Percentiles rank a stretch among this genome's conserved stretches.
Evolutionary conservation across 2,797 vertebrate genomes (phyloP).

Genomic region (Sebastiscus albofasciatus): DNA sequence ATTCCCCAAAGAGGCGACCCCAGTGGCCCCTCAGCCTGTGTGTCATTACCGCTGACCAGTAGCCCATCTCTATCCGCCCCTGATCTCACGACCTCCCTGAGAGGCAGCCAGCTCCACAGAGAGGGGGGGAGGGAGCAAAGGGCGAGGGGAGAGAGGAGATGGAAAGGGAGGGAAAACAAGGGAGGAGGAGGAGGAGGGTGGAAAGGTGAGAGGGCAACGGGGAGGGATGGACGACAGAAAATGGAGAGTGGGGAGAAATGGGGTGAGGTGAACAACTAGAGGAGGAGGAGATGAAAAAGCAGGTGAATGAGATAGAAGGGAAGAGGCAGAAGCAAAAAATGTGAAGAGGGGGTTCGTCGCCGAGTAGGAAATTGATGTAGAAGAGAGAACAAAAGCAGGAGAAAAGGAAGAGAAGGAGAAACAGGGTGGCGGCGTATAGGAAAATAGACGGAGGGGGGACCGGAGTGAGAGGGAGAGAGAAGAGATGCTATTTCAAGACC

Average conservation of each 20-base stretch:
- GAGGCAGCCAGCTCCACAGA: conserved; percentile 58
- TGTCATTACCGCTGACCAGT: conserved; percentile 83
- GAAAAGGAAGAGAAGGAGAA: conserved; percentile 29
- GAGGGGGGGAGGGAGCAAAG: conserved; percentile 18
- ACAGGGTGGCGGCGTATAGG: conserved; percentile 26
- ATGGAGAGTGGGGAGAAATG: conserved; percentile 4
- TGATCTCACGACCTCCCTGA: conserved; percentile 75
- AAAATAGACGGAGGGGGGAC: conserved; percentile 56
- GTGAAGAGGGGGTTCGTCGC: neutral
- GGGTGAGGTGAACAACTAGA: neutral
- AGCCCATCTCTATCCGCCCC: conserved; percentile 77
- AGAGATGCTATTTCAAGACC: conserved; percentile 83
- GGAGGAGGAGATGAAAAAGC: neutral
- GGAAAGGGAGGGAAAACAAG: conserved; percentile 16
- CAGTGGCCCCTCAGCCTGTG: conserved; percentile 71
- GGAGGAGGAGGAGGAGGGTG: neutral
- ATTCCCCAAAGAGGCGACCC: conserved; percentile 70
- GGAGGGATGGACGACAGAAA: neutral
- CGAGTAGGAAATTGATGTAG: conserved; percentile 42
- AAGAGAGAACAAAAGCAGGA: conserved; percentile 32
- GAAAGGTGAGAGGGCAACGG: conserved; percentile 27
- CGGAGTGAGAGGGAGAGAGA: conserved; percentile 62
- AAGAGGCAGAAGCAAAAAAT: conserved; percentile 25
- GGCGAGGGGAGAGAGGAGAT: conserved; percentile 12
- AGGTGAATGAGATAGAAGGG: conserved; percentile 20